Conservation (phyloP, 2,888 invertebrate species). For the Prenolepis imparis region DNA sequence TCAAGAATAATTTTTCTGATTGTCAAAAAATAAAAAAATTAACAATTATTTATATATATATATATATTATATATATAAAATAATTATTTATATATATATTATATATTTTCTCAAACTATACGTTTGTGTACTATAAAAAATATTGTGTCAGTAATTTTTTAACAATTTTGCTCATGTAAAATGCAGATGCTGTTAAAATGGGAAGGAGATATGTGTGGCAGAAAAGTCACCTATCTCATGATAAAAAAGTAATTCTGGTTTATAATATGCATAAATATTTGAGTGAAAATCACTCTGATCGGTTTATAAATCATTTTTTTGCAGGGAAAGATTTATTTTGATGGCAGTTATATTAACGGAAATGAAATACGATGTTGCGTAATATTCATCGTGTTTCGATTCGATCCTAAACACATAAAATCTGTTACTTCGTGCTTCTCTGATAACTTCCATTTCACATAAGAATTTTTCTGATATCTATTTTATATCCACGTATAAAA, state of each 20-base stretch:
- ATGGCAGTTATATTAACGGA: constrained; percentile 5
- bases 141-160: background rate
- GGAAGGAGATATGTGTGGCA: background rate
- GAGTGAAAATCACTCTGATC: background rate
- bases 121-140: background rate
- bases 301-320: constrained; percentile 23
- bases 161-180: background rate
- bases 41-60: too few relatives aligned
- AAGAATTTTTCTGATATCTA: background rate
- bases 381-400: background rate
- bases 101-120: background rate
- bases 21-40: background rate
- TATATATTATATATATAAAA: background rate
- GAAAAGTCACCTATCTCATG: background rate
- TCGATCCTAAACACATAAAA: constrained; percentile 16
- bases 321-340: background rate
- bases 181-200: background rate
- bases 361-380: constrained; percentile 15
- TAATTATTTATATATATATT: too few relatives aligned
- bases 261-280: constrained; percentile 6
- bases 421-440: background rate
- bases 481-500: background rate
- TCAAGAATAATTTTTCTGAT: background rate
- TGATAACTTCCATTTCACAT: background rate
- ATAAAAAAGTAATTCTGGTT: constrained; percentile 10